Percentiles rank a stretch among this genome's conserved stretches.
These are phyloP conservation scores for Lophotriccus pileatus DNA, from an alignment of 2,797 vertebrate species.

Conservation along the genomic window DNA sequence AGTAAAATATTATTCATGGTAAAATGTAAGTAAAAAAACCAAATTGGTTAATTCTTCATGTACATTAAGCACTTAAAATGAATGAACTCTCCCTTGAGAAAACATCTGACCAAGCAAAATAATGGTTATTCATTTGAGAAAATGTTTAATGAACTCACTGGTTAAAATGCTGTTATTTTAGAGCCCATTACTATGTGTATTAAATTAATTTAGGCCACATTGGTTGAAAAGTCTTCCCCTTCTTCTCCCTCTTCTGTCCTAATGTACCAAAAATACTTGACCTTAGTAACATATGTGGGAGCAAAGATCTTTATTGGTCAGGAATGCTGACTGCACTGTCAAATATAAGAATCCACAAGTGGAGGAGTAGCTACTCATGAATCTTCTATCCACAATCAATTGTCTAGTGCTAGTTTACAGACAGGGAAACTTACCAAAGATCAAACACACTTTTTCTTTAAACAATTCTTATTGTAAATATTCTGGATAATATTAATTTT, in stretches of 20 bases:
- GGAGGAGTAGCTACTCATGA: background rate
- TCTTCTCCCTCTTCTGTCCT: background rate
- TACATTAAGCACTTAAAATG: constrained; percentile 71
- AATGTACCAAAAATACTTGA: constrained; percentile 53
- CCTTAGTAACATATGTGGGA: constrained; percentile 6
- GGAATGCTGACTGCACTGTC: background rate
- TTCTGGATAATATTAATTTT: constrained; percentile 26
- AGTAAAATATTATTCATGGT: constrained; percentile 64
- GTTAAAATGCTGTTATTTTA: constrained; percentile 73
- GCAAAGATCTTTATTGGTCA: background rate
- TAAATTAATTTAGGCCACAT: constrained; percentile 63
- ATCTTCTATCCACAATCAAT: constrained; percentile 35
- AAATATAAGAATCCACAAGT: background rate
- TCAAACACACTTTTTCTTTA: constrained; percentile 44
- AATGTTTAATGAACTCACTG: constrained; percentile 72
- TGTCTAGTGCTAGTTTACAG: constrained; percentile 47
- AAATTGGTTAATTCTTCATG: constrained; percentile 71
- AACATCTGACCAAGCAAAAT: constrained; percentile 76
- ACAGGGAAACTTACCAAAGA: constrained; percentile 30
- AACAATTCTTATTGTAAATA: constrained; percentile 38
- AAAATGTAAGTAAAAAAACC: constrained; percentile 74
- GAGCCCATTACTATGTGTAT: constrained; percentile 52
- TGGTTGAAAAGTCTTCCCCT: constrained; percentile 10
- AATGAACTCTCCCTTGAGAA: constrained; percentile 74
- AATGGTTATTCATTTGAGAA: constrained; percentile 72